phyloP scores from a whole-genome alignment of 2,888 invertebrate species.

The Meiosimyza decipiens region DNA sequence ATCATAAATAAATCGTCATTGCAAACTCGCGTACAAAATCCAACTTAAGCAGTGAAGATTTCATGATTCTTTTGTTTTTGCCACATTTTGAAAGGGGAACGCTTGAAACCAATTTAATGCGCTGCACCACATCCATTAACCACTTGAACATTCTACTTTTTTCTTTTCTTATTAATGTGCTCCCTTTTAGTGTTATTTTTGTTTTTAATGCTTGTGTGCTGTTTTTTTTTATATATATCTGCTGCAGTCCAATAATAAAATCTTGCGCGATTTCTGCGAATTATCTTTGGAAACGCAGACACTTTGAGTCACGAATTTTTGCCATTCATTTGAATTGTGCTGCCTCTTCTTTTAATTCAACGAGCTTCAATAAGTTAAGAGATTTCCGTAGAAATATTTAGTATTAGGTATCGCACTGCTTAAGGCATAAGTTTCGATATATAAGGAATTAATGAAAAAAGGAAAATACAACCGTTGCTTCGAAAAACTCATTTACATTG shows the following conservation, averaged over 20 bases:
- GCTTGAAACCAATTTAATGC: neutral
- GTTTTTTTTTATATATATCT: conserved; percentile 1
- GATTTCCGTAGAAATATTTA: too few relatives aligned
- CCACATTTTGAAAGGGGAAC: neutral
- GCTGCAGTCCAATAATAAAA: conserved; percentile 10
- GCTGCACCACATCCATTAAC: neutral
- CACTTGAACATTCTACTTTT: neutral
- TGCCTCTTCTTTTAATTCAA: conserved; percentile 20
- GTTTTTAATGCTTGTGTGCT: neutral
- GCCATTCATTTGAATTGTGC: conserved; percentile 30
- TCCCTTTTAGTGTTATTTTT: too few relatives aligned
- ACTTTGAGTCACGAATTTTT: conserved; percentile 36
- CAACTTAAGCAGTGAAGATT: too few relatives aligned
- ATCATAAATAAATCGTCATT: too few relatives aligned
- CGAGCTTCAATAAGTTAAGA: too few relatives aligned
- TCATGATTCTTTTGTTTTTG: too few relatives aligned
- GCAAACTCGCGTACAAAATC: too few relatives aligned
- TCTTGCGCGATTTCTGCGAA: conserved; percentile 32
- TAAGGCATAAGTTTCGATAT: too few relatives aligned
- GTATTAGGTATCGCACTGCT: too few relatives aligned
- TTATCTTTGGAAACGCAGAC: conserved; percentile 31
- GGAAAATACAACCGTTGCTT: too few relatives aligned
- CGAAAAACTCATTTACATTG: too few relatives aligned
- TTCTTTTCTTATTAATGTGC: neutral
- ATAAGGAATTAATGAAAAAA: too few relatives aligned